Evolutionary conservation across 2,113 vertebrate genomes (phyloP), one percentile per base, ranked within the genome.

Genomic region (Chionomys nivalis): DNA sequence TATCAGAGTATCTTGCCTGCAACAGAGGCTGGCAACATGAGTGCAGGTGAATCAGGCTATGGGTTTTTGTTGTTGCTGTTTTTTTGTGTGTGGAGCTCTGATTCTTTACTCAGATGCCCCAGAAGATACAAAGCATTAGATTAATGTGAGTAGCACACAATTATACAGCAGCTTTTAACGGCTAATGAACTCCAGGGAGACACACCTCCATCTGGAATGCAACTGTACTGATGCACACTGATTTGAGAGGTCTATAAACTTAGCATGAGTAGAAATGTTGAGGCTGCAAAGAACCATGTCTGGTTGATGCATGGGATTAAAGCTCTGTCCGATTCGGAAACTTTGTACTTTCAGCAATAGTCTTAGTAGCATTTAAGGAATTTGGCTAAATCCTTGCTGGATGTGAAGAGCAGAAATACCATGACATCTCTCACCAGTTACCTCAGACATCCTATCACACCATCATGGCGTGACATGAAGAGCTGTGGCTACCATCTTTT

Each of bases 311-410:
- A 87, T 49, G 76, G 66, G 93, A 68, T 78, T 78, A 52, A 85
- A 76, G 39, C 52, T 72, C 49, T 23, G 12, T 82, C 26, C 17
- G 78, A 4, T 33, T 72, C 58, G 26, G 66, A 55, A 89, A 63
- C 19, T 55, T 23, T 9, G n/a, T 6, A 85, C 13, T 21, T 44
- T 85, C 39, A n/a, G 87, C 14, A 75, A 42, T 14, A 42, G 26
- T 89, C 92, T 68, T 13, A 88, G 24, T 26, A 75, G 36, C 7
- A 52, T 61, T 91, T 44, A 61, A 47, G 24, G 31, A 82, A 13
- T 73, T 61, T 72, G 8, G 28, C 28, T 94, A 82, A 90, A 90
- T 85, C 79, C 58, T 93, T 96, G n/a, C 31, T 87, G 61, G 44
- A 90, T 17, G 5, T 94, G 65, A 61, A 89, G 93, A 87, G 87